These are phyloP conservation scores for Sinocyclocheilus anophthalmus DNA, from an alignment of 2,113 vertebrate species.

Conservation along the genomic window DNA sequence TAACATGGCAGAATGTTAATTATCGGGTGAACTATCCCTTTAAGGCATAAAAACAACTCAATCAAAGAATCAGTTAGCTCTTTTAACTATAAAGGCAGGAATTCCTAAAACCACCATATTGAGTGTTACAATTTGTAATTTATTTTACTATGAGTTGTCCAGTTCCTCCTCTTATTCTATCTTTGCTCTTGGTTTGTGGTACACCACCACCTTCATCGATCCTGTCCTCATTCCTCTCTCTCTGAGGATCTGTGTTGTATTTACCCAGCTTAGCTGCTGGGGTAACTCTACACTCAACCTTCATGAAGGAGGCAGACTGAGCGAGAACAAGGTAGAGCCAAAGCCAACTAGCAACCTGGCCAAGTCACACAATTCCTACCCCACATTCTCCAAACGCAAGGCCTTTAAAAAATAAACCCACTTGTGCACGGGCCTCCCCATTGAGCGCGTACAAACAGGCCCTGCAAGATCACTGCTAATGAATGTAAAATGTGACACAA, in stretches of 20 bases:
- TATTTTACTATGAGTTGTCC: neutral
- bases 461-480: constrained; percentile 48
- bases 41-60: neutral
- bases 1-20: neutral
- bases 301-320: constrained; percentile 57
- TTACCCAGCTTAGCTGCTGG: constrained; percentile 59
- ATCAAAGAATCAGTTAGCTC: neutral
- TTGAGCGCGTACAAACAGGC: constrained; percentile 49
- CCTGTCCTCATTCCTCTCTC: constrained; percentile 28
- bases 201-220: constrained; percentile 31
- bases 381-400: constrained; percentile 58
- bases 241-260: constrained; percentile 47
- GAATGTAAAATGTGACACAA: constrained; percentile 50
- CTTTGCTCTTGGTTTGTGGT: constrained; percentile 1
- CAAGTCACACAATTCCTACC: constrained; percentile 63
- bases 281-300: constrained; percentile 51
- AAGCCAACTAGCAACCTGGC: constrained; percentile 65
- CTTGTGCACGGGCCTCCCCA: constrained; percentile 46
- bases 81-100: neutral
- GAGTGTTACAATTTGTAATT: neutral
- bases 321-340: constrained; percentile 64
- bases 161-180: neutral
- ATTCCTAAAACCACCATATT: neutral
- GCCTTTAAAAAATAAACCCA: constrained; percentile 60
- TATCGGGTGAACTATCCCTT: neutral